phyloP scores from a whole-genome alignment of 2,888 invertebrate species.

The Gortyna flavago region DNA sequence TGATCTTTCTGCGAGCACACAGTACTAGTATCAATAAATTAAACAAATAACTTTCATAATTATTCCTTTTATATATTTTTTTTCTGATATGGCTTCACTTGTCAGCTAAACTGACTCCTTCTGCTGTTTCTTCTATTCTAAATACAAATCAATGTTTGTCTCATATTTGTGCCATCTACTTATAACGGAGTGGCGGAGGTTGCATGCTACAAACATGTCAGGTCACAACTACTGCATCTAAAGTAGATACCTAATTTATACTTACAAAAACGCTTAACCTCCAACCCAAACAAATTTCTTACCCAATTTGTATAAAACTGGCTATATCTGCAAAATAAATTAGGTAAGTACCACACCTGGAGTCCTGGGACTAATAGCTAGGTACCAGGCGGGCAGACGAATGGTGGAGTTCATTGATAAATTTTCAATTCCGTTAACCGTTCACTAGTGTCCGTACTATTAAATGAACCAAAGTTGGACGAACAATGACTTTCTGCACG shows the following conservation, averaged over 20 bases:
- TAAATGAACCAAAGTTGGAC: conserved; percentile 58
- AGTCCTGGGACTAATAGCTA: conserved; percentile 54
- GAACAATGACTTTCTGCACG: conserved; percentile 44
- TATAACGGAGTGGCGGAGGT: not conserved
- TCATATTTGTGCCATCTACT: not conserved
- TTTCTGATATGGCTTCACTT: not conserved
- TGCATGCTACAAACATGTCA: not conserved
- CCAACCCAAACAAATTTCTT: conserved; percentile 23
- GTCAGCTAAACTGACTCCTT: not conserved
- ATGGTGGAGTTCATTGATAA: conserved; percentile 64
- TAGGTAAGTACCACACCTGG: conserved; percentile 24
- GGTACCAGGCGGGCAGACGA: conserved; percentile 60
- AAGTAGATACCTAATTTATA: not conserved
- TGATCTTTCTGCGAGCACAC: not conserved
- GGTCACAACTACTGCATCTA: not conserved
- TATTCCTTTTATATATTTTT: not conserved
- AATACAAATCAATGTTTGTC: too few relatives aligned
- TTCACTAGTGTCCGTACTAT: conserved; percentile 42
- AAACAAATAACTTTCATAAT: not conserved
- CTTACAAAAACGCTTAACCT: conserved; percentile 2
- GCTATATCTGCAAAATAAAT: conserved; percentile 29
- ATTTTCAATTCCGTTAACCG: conserved; percentile 65
- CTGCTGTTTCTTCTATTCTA: too few relatives aligned
- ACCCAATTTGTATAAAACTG: conserved; percentile 14
- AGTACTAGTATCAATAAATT: not conserved